Evolutionary conservation across 2,888 invertebrate species (phyloP).

Genomic region (Nephrotoma appendiculata): DNA sequence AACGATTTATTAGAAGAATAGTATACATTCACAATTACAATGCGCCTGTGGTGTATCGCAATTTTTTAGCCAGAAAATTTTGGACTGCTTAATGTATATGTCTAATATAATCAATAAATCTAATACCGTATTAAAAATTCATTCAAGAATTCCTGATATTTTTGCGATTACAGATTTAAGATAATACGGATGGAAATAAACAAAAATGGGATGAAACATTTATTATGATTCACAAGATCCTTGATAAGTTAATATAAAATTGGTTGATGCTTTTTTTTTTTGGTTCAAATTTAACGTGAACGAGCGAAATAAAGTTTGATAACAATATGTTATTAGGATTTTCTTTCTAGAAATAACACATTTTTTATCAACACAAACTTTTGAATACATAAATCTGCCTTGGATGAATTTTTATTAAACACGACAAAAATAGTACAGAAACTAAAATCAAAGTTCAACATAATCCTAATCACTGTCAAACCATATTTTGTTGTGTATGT

Average conservation of each 20-base stretch:
- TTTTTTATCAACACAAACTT: neutral
- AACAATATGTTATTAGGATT: neutral
- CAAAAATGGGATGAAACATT: no score
- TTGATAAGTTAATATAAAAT: neutral
- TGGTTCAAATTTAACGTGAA: neutral
- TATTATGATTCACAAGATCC: neutral
- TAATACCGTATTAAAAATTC: no score
- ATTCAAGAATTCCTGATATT: no score
- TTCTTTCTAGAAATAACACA: neutral
- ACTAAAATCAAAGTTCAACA: neutral
- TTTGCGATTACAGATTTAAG: no score
- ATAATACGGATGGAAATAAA: no score
- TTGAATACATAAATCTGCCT: neutral
- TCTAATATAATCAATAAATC: no score
- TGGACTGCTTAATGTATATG: no score
- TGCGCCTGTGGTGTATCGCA: no score
- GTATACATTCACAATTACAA: no score
- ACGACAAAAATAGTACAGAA: neutral
- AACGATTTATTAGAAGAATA: no score
- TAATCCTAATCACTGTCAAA: neutral
- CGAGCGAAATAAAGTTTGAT: neutral
- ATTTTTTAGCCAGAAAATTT: no score
- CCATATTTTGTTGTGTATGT: neutral
- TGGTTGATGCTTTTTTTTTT: neutral
- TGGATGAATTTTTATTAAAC: neutral